Base-by-base conservation (phyloP, 2,888 invertebrate genomes). In the Apodemia mormo region DNA sequence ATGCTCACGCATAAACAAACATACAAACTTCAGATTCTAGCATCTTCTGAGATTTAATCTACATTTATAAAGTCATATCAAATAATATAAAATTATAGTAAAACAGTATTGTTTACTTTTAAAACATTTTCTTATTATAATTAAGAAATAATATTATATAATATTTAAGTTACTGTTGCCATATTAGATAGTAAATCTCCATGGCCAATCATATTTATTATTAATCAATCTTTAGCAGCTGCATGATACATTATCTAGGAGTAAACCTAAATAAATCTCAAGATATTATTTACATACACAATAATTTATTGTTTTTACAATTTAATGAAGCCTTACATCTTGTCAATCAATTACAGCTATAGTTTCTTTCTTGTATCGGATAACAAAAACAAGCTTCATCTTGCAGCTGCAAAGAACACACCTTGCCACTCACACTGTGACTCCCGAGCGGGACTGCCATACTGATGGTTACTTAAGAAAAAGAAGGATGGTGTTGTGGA, bases 271-370 rank as follows among this genome's bases (percentile, higher is more conserved):
- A 93, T 92, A 92, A 92, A 92, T 88, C 85, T 89, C 92, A 86
- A 81, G 80, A 80, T 84, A 79, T 89, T 92, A 93, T 93, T 91
- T 93, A 93, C 93, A 93, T 92, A 92, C 92, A 92, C 93, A 93
- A 93, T 93, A 93, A 93, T 93, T 93, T 93, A 93, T 93, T 93
- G 92, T 92, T 92, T 88, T 93, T 93, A 93, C 90, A 92, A 92
- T 92, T 92, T 92, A 93, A 88, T 89, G 92, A 93, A 92, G 92
- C 92, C 92, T 89, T 91, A 92, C 91, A 92, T 88, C 88, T 89
- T 90, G 87, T 90, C 86, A 87, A 86, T 89, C 87, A 91, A 90
- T 91, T 92, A 92, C 91, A 93, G 90, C 90, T 85, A 82, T 81
- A 91, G 91, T 91, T 83, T 86, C 83, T 87, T 87, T 90, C 86